A percentile compares a stretch with the other conserved stretches of the same genome.
These are phyloP conservation scores for Helogale parvula DNA, from an alignment of 2,113 vertebrate genomes.

Conservation along the genomic window DNA sequence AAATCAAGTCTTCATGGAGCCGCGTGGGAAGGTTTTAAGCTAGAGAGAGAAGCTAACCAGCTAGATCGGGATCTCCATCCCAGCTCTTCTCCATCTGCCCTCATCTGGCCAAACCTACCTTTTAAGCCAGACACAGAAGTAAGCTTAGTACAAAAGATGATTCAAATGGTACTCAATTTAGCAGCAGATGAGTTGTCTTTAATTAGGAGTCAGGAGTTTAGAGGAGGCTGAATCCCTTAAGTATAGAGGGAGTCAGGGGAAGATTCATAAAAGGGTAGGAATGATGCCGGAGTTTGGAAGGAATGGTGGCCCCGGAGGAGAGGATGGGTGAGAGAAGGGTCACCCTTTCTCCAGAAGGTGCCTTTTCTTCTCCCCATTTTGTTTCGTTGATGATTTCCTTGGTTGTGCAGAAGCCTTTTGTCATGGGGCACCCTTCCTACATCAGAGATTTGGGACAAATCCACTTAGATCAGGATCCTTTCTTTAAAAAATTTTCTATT, in stretches of 20 bases:
- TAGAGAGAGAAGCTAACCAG: background rate
- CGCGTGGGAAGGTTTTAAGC: background rate
- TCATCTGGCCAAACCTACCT: background rate
- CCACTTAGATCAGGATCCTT: background rate
- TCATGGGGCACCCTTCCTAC: background rate
- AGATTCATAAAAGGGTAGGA: background rate
- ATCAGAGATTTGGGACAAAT: background rate
- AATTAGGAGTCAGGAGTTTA: background rate
- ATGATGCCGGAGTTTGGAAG: background rate
- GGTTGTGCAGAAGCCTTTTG: background rate
- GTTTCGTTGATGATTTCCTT: background rate
- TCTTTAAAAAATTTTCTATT: background rate
- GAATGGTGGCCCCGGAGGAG: background rate
- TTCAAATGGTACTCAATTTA: background rate
- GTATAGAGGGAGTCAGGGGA: background rate
- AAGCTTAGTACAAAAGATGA: background rate
- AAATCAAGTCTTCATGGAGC: background rate
- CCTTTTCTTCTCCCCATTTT: background rate
- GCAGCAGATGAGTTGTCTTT: background rate
- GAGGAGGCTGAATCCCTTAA: accelerated
- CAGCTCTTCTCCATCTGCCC: background rate
- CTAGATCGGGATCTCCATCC: background rate
- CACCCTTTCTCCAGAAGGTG: background rate
- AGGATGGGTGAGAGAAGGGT: background rate
- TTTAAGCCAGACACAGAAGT: background rate